A percentile compares a stretch with the other conserved stretches of the same genome.
phyloP scores from a whole-genome alignment of 1,140 invertebrate genomes.

The Cepaea nemoralis region DNA sequence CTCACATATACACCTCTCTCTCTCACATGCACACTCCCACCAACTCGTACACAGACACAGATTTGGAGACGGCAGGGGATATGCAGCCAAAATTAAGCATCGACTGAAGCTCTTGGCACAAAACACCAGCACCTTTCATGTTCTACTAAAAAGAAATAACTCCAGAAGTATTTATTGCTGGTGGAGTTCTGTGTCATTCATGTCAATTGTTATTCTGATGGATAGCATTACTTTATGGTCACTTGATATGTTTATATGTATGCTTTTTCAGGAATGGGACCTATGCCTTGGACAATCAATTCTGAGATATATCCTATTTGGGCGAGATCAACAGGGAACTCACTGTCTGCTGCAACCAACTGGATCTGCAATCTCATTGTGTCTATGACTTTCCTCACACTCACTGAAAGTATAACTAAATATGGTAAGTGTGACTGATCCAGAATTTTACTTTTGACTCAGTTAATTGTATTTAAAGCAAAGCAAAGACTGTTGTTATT shows the following conservation, averaged over 20 bases:
- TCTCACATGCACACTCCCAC: too few relatives aligned
- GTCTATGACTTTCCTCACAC: constrained; percentile 77
- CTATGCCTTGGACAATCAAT: constrained; percentile 80
- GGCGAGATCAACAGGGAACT: constrained; percentile 76
- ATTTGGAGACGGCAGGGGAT: too few relatives aligned
- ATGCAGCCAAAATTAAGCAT: too few relatives aligned
- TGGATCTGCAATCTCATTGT: constrained; percentile 77
- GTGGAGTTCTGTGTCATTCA: background rate
- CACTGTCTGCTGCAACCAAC: constrained; percentile 76
- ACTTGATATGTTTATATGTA: background rate
- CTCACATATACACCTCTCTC: too few relatives aligned
- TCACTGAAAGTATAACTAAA: constrained; percentile 73
- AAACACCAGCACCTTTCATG: too few relatives aligned
- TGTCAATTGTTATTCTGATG: background rate
- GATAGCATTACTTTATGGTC: background rate
- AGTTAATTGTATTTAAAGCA: background rate
- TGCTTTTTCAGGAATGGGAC: constrained; percentile 74
- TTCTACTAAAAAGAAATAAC: background rate
- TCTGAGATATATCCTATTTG: constrained; percentile 79
- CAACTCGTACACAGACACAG: too few relatives aligned
- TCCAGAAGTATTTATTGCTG: background rate
- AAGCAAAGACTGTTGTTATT: background rate
- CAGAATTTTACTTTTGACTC: background rate
- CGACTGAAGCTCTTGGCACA: too few relatives aligned
- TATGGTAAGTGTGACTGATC: constrained; percentile 70